A percentile compares a stretch with the other conserved stretches of the same genome.
Evolutionary conservation across 2,797 vertebrate genomes (phyloP).

Genomic region (Premnoplex brunnescens): DNA sequence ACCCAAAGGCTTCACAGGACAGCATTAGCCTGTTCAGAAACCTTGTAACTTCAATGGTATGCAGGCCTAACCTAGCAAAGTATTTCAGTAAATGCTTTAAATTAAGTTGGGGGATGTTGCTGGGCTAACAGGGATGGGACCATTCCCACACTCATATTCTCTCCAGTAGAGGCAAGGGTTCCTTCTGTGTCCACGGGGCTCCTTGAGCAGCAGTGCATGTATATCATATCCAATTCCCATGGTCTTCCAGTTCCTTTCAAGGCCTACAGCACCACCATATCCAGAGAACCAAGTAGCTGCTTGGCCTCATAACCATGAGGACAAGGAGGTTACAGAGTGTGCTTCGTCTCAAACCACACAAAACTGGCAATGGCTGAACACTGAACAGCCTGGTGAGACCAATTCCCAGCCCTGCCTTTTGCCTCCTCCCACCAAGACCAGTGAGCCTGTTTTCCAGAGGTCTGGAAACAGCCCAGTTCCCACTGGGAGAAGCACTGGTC

Average conservation of each 20-base stretch:
- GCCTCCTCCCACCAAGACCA: not conserved
- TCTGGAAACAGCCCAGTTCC: not conserved
- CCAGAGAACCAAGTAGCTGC: not conserved
- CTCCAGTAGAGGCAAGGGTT: not conserved
- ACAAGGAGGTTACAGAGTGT: not conserved
- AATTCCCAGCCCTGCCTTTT: not conserved
- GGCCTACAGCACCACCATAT: not conserved
- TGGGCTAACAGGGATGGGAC: not conserved
- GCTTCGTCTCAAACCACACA: not conserved
- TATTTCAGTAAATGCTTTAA: not conserved
- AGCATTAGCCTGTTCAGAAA: not conserved
- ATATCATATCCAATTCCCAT: not conserved
- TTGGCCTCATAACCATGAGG: not conserved
- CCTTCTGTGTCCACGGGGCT: not conserved
- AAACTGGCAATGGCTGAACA: rapidly evolving
- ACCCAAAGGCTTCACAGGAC: not conserved
- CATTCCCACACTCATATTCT: not conserved
- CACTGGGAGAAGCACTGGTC: not conserved
- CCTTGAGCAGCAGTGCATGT: not conserved
- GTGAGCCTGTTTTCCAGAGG: not conserved
- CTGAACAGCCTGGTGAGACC: not conserved
- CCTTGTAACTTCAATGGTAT: not conserved
- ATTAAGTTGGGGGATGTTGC: not conserved
- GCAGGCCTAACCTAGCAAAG: not conserved
- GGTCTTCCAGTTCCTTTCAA: not conserved